Conservation (phyloP, 2,113 vertebrate species). For the Coryphaenoides rupestris region DNA sequence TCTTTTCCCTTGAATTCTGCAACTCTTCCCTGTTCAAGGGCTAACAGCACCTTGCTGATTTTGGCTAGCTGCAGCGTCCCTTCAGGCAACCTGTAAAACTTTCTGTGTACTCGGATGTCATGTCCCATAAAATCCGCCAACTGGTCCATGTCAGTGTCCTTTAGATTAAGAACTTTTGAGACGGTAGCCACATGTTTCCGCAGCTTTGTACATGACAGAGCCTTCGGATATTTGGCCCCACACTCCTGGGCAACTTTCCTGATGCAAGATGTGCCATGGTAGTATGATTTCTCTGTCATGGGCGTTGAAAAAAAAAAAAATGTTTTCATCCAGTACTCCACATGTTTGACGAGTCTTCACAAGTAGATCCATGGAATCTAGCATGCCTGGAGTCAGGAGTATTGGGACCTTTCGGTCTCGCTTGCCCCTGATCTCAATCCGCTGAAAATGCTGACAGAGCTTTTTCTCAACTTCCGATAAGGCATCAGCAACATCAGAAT, state of each 20-base stretch:
- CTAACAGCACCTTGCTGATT: constrained; percentile 3
- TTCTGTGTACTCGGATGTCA: constrained; percentile 25
- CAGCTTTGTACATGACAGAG: constrained; percentile 17
- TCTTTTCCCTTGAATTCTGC: neutral
- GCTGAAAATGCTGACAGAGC: constrained; percentile 13
- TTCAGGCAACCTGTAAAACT: constrained; percentile 20
- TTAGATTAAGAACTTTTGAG: constrained; percentile 19
- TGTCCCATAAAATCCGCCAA: constrained; percentile 25
- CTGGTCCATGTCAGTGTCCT: constrained; percentile 28
- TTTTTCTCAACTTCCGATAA: constrained; percentile 27
- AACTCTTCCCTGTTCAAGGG: neutral
- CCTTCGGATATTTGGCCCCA: constrained; percentile 13
- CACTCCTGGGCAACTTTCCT: constrained; percentile 2
- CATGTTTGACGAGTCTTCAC: neutral
- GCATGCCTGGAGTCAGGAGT: constrained; percentile 22
- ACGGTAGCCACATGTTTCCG: constrained; percentile 23
- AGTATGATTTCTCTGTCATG: neutral
- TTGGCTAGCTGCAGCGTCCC: constrained; percentile 21
- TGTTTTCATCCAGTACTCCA: constrained; percentile 7
- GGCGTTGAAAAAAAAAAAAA: constrained; percentile 18
- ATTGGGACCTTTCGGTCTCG: constrained; percentile 20
- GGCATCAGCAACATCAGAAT: constrained; percentile 11
- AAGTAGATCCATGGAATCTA: constrained; percentile 19
- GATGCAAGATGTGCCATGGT: constrained; percentile 6
- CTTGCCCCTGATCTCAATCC: constrained; percentile 29